A percentile compares a stretch with the other conserved stretches of the same genome.
Evolutionary conservation across 2,113 vertebrate genomes (phyloP).

Genomic region (Laticauda colubrina): DNA sequence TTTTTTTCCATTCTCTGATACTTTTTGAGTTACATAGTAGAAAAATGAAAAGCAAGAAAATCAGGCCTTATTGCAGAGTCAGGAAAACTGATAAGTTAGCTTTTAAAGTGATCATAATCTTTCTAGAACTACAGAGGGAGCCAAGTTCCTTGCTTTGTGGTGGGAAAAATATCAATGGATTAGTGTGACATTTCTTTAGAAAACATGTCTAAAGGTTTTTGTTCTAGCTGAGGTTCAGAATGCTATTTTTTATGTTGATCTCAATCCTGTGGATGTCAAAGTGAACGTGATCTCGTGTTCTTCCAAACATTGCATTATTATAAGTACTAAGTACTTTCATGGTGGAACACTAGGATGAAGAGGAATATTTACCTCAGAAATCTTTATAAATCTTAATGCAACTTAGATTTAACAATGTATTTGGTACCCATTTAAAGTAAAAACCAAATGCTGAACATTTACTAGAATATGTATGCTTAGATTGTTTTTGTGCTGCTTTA

Average conservation of each 20-base stretch:
- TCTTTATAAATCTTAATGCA: neutral
- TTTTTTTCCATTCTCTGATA: neutral
- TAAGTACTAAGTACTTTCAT: neutral
- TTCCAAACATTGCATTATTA: neutral
- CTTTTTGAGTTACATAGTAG: neutral
- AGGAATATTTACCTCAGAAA: neutral
- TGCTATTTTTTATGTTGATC: neutral
- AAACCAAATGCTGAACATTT: neutral
- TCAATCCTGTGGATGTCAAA: neutral
- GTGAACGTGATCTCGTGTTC: neutral
- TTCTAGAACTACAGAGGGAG: neutral
- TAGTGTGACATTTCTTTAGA: neutral
- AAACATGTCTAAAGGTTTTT: neutral
- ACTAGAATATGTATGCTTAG: neutral
- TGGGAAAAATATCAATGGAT: constrained; percentile 32
- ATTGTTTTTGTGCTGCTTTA: neutral
- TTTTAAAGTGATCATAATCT: constrained; percentile 58
- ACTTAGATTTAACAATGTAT: neutral
- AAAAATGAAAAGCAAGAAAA: constrained; percentile 37
- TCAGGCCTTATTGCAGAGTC: constrained; percentile 23
- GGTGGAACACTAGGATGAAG: neutral
- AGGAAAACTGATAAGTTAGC: constrained; percentile 45
- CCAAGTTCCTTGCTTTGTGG: constrained; percentile 45
- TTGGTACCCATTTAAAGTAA: neutral
- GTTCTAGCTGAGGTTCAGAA: neutral